Evolutionary conservation across 2,113 vertebrate genomes (phyloP), one percentile per base, ranked within the genome.

Genomic region (Cygnus buccinator): DNA sequence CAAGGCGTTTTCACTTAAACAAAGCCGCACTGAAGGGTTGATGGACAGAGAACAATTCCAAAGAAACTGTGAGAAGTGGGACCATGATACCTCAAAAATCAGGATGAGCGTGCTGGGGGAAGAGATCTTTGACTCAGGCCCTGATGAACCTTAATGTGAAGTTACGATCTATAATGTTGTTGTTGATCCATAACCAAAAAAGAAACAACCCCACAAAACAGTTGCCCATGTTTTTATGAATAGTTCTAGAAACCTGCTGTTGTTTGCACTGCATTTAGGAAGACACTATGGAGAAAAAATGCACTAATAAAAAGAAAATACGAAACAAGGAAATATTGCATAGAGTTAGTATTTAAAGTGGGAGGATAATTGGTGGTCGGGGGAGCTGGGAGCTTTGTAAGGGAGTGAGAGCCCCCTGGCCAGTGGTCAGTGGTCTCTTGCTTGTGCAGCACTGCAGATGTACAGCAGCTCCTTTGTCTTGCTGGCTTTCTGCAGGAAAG

Each of bases 1-100:
- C 14, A 61, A 3, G 2, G 2, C 25, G 61, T 87, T 89, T 29
- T 37, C 39, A 33, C 33, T 61, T 43, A 54, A 15, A 61, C 26
- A 61, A 87, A 78, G 19, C 3, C 61, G 87, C 0, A 0, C 19
- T 29, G 59, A 78, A 63, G 66, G 4, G 12, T 35, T 2, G 13
- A 33, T 18, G 31, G 25, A n/a, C 33, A 41, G 31, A 78, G 46
- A 87, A 26, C 6, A 78, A 7, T 37, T n/a, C 50, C 37, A 46
- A 73, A 21, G 33, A 63, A 88, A 19, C 3, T 59, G 52, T 44
- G 65, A 54, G 41, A 82, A 80, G 3, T 31, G 20, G 22, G 31
- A n/a, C 28, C 31, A 4, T 33, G n/a, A 20, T 28, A 10, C 48
- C 65, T 35, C 48, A 83, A 65, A 91, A 94, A 55, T 84, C 29